Evolutionary conservation across 2,888 invertebrate species (phyloP).

Genomic region (Agrotis puta): DNA sequence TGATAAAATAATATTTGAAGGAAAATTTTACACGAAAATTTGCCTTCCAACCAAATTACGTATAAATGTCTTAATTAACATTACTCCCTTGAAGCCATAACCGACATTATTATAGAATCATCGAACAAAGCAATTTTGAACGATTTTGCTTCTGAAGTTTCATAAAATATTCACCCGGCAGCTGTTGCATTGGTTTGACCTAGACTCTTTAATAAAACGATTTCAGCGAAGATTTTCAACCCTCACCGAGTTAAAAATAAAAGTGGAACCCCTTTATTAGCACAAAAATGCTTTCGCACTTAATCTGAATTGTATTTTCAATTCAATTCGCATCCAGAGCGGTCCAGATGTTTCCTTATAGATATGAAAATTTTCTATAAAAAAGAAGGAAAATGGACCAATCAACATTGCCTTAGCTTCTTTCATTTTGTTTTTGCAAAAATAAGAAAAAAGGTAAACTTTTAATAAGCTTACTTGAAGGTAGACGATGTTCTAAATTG

Average conservation of each 20-base stretch:
- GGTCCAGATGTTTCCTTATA: conserved; percentile 1
- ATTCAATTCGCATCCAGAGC: conserved; percentile 9
- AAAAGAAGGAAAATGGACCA: conserved; percentile 13
- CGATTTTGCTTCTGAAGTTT: background rate
- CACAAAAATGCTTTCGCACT: background rate
- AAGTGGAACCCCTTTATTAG: background rate
- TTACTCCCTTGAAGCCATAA: background rate
- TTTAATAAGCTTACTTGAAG: conserved; percentile 19
- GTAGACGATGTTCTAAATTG: conserved; percentile 1
- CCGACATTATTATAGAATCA: background rate
- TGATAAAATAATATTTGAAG: background rate
- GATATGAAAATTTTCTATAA: background rate
- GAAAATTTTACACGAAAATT: background rate
- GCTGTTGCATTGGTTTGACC: background rate
- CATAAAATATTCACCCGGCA: background rate
- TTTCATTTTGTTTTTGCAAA: conserved; percentile 6
- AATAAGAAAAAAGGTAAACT: conserved; percentile 16
- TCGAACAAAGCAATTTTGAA: background rate
- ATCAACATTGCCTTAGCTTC: conserved; percentile 6
- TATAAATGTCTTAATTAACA: background rate
- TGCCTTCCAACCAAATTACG: background rate
- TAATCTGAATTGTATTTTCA: conserved; percentile 4
- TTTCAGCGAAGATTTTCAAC: background rate
- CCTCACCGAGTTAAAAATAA: background rate
- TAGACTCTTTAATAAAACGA: conserved; percentile 2